These are phyloP conservation scores for Karalla daura DNA, from an alignment of 2,797 vertebrate species.

Conservation along the genomic window DNA sequence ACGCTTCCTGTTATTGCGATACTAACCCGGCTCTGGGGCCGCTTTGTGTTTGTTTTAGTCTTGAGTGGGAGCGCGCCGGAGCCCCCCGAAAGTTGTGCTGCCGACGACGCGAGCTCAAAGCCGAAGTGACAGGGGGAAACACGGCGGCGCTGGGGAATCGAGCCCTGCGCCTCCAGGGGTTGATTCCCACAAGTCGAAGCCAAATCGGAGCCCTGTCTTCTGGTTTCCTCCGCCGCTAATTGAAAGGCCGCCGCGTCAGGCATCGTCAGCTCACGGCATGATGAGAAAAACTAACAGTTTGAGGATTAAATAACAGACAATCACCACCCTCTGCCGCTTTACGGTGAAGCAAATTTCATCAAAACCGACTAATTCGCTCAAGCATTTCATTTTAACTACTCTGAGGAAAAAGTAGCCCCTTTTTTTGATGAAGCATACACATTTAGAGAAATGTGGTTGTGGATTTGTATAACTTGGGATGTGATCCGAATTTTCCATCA, in stretches of 20 bases:
- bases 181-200: conserved; percentile 14
- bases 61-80: conserved; percentile 26
- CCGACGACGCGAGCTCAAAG: conserved; percentile 18
- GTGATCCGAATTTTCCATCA: conserved; percentile 77
- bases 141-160: conserved; percentile 5
- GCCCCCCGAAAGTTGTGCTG: conserved; percentile 1
- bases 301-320: conserved; percentile 58
- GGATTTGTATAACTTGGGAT: conserved; percentile 66
- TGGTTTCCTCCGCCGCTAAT: conserved; percentile 30
- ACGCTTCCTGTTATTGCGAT: conserved; percentile 70
- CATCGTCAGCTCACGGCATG: conserved; percentile 30
- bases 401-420: conserved; percentile 56
- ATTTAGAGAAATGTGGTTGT: conserved; percentile 62
- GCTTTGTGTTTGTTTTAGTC: conserved; percentile 35
- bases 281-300: conserved; percentile 62
- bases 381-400: conserved; percentile 63
- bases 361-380: conserved; percentile 51
- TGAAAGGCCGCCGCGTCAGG: conserved; percentile 41
- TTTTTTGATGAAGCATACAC: conserved; percentile 65
- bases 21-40: conserved; percentile 28
- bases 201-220: conserved; percentile 32
- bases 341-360: conserved; percentile 49
- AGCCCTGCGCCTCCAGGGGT: conserved; percentile 29
- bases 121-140: conserved; percentile 18
- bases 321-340: conserved; percentile 56